Evolutionary conservation across 2,797 vertebrate genomes (phyloP).

Genomic region (Gambusia yucatana): DNA sequence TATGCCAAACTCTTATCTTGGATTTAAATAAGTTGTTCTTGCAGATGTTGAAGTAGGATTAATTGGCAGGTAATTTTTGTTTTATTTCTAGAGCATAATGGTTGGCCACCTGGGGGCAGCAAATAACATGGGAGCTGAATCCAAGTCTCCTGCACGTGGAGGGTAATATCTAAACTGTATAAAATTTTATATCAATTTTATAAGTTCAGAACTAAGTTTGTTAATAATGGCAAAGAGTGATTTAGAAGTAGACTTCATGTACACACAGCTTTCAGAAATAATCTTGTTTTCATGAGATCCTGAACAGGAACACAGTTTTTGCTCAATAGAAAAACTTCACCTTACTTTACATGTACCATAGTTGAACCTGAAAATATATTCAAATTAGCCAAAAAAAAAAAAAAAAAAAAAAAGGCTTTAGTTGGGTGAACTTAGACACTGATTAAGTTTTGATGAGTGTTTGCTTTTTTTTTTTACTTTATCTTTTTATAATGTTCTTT

Average conservation of each 20-base stretch:
- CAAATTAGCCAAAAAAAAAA: neutral
- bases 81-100: slow-evolving; percentile 27
- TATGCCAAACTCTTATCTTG: neutral
- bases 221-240: neutral
- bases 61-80: neutral
- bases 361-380: neutral
- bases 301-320: neutral
- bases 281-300: neutral
- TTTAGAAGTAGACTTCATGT: neutral
- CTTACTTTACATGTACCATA: neutral
- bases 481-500: neutral
- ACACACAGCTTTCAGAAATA: neutral
- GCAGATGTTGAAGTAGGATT: neutral
- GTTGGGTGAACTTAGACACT: neutral
- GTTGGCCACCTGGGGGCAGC: slow-evolving; percentile 68
- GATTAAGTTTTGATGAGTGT: neutral
- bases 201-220: too few species aligned
- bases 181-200: neutral
- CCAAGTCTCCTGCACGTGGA: neutral
- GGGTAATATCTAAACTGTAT: neutral
- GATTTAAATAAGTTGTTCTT: neutral
- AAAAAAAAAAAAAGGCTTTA: neutral
- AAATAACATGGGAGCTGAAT: slow-evolving; percentile 42
- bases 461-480: neutral
- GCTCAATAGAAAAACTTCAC: neutral